These are phyloP conservation scores for Crotophaga sulcirostris DNA, from an alignment of 2,113 vertebrate species.

Conservation along the genomic window DNA sequence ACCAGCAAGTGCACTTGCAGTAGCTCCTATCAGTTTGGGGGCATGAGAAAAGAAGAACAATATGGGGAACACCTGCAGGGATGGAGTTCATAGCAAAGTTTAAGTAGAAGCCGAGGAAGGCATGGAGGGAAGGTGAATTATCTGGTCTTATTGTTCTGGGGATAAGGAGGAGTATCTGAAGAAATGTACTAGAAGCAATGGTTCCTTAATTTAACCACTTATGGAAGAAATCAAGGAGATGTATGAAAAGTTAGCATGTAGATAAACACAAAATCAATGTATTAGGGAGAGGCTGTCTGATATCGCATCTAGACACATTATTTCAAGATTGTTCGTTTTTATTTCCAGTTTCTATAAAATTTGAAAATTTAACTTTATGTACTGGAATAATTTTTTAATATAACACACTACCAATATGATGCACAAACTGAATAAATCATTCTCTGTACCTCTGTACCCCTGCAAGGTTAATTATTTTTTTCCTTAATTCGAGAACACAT, in stretches of 20 bases:
- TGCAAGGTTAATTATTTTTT: neutral
- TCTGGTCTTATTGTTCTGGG: neutral
- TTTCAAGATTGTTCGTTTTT: neutral
- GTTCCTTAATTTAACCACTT: neutral
- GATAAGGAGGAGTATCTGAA: neutral
- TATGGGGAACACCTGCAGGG: neutral
- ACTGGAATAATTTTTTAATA: neutral
- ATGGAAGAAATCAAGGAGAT: neutral
- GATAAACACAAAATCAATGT: neutral
- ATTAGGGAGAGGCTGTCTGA: neutral
- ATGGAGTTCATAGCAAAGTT: neutral
- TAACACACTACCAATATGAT: neutral
- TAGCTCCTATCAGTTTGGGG: neutral
- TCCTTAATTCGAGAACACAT: neutral
- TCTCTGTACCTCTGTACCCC: neutral
- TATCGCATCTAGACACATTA: neutral
- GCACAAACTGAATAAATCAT: neutral
- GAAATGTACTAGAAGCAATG: neutral
- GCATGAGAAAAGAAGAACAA: neutral
- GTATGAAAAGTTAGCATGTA: neutral
- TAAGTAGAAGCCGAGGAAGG: neutral
- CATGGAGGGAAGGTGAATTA: neutral
- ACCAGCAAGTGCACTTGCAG: fast-evolving
- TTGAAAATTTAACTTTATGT: neutral
- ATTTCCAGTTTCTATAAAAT: neutral